Conservation (phyloP, 2,797 vertebrate species). For the Artibeus jamaicensis region DNA sequence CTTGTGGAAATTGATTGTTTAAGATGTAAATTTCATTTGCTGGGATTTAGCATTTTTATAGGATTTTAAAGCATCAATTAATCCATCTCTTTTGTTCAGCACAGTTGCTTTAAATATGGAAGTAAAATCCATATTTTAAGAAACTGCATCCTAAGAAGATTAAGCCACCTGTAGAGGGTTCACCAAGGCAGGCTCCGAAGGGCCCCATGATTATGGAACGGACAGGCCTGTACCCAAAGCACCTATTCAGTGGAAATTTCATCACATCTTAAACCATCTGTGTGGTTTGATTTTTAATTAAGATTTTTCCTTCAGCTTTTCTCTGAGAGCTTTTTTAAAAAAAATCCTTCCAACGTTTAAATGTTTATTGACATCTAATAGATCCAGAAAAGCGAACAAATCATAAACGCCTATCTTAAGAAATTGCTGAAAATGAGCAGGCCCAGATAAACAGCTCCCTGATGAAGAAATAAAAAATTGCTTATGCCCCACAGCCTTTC, state of each 20-base stretch:
- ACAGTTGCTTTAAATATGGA: slow-evolving; percentile 46
- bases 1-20: slow-evolving; percentile 75
- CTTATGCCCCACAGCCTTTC: background rate
- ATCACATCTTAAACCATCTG: slow-evolving; percentile 35
- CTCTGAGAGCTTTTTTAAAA: background rate
- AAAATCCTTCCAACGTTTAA: background rate
- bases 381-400: background rate
- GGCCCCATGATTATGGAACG: background rate
- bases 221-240: background rate
- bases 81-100: slow-evolving; percentile 63
- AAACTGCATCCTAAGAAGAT: slow-evolving; percentile 38
- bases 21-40: slow-evolving; percentile 71
- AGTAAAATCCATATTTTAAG: slow-evolving; percentile 58
- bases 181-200: background rate
- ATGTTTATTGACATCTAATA: background rate
- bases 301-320: slow-evolving; percentile 64
- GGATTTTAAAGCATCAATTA: slow-evolving; percentile 72
- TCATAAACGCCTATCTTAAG: background rate
- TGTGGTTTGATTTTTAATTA: slow-evolving; percentile 63
- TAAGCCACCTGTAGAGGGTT: slow-evolving; percentile 39
- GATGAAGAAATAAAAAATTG: background rate
- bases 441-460: background rate
- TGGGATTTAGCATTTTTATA: slow-evolving; percentile 71
- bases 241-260: background rate
- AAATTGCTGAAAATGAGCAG: background rate